Conservation (phyloP, 2,797 vertebrate species). For the Orestias chungarensis region DNA sequence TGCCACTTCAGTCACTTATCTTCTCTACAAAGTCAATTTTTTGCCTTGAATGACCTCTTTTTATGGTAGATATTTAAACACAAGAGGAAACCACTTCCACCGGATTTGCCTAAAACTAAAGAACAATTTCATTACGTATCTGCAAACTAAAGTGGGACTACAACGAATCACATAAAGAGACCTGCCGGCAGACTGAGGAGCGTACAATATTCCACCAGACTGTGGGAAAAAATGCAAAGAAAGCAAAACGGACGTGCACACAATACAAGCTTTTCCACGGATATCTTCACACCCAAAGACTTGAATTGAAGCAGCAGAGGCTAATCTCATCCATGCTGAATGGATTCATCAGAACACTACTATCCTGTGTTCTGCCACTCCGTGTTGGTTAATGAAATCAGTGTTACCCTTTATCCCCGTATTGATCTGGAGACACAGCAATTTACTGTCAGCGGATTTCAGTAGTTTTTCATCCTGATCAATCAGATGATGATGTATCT, state of each 20-base stretch:
- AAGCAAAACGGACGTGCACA: neutral
- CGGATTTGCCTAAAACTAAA: neutral
- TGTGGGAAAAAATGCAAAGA: conserved; percentile 1
- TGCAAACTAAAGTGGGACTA: neutral
- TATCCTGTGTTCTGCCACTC: neutral
- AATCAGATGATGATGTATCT: neutral
- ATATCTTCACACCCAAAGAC: neutral
- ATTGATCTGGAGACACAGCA: neutral
- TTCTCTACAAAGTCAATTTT: neutral
- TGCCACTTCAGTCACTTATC: neutral
- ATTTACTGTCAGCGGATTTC: neutral
- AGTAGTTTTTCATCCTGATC: neutral
- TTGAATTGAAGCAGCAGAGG: neutral
- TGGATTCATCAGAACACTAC: conserved; percentile 4
- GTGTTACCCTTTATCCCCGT: neutral
- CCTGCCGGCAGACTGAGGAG: neutral
- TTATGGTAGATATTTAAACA: neutral
- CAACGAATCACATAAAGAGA: neutral
- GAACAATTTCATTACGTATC: neutral
- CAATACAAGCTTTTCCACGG: neutral
- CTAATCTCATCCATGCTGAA: neutral
- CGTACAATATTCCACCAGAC: neutral
- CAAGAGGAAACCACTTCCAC: neutral
- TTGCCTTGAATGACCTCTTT: neutral
- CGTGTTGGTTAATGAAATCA: neutral